A percentile compares a stretch with the other conserved stretches of the same genome.
Evolutionary conservation across 1,140 invertebrate species (phyloP).

Genomic region (Globodera rostochiensis): DNA sequence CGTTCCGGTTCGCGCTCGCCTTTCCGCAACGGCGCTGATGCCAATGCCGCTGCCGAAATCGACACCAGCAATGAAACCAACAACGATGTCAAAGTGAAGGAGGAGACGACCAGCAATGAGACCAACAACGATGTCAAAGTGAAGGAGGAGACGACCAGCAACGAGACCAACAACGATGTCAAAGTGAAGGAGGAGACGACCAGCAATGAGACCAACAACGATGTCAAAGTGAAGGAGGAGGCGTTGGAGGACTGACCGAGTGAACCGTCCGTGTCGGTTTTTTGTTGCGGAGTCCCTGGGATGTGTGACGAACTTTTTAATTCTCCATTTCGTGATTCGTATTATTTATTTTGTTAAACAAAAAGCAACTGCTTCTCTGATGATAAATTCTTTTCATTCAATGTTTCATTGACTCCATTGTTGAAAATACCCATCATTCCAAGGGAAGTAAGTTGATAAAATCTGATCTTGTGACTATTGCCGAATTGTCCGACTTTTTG

Average conservation of each 20-base stretch:
- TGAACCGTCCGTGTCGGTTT: not conserved
- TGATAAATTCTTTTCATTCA: too few relatives aligned
- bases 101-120: not conserved
- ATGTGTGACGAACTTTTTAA: too few relatives aligned
- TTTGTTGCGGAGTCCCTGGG: not conserved
- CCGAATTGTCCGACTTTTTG: too few relatives aligned
- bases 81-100: not conserved
- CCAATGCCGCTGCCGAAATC: not conserved
- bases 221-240: not conserved
- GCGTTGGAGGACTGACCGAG: not conserved
- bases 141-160: not conserved
- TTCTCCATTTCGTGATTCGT: too few relatives aligned
- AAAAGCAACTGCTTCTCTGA: too few relatives aligned
- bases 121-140: not conserved
- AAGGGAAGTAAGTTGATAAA: too few relatives aligned
- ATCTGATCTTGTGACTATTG: too few relatives aligned
- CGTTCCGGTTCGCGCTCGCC: slow-evolving; percentile 32
- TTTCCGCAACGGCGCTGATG: slow-evolving; percentile 20
- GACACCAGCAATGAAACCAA: not conserved
- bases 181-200: slow-evolving; percentile 2
- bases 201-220: not conserved
- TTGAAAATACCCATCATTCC: too few relatives aligned
- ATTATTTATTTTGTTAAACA: too few relatives aligned
- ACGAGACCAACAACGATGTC: not conserved
- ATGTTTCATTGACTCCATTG: too few relatives aligned